Evolutionary conservation across 1,140 invertebrate genomes (phyloP).

Genomic region (Drosophila baimaii): DNA sequence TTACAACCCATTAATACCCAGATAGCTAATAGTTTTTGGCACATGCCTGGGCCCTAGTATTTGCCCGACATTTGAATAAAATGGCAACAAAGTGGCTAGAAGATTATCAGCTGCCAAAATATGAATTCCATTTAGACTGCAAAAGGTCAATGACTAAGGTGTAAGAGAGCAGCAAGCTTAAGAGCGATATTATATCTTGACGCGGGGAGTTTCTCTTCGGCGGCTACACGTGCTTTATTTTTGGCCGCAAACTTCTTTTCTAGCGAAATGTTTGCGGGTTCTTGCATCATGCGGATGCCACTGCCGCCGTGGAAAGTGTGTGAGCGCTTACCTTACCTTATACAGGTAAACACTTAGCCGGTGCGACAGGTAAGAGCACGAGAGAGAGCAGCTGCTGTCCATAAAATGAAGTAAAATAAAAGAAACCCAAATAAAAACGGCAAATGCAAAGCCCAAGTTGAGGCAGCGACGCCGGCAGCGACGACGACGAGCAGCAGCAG

Average conservation of each 20-base stretch:
- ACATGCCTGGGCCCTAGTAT: not conserved
- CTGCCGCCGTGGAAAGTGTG: constrained; percentile 22
- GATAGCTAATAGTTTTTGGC: constrained; percentile 12
- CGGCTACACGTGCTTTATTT: constrained; percentile 47
- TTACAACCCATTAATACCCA: not conserved
- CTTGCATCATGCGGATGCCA: constrained; percentile 64
- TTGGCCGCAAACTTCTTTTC: constrained; percentile 36
- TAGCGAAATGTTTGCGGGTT: constrained; percentile 59
- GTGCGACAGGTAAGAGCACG: constrained; percentile 20
- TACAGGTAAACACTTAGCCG: constrained; percentile 29
- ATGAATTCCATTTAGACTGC: constrained; percentile 3
- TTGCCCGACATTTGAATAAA: not conserved
- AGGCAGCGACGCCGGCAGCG: constrained; percentile 29
- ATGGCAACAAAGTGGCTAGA: constrained; percentile 6
- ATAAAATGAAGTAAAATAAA: constrained; percentile 26
- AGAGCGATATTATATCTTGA: constrained; percentile 5
- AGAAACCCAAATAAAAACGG: constrained; percentile 26
- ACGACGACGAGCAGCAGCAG: constrained; percentile 11
- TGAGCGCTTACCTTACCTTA: constrained; percentile 14
- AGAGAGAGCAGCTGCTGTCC: constrained; percentile 36
- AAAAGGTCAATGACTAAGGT: constrained; percentile 51
- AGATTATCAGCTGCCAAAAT: constrained; percentile 9
- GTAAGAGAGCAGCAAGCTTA: constrained; percentile 12
- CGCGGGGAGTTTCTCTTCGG: constrained; percentile 31
- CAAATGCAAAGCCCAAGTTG: constrained; percentile 70